Evolutionary conservation across 2,113 vertebrate genomes (phyloP).

Genomic region (Struthio camelus): DNA sequence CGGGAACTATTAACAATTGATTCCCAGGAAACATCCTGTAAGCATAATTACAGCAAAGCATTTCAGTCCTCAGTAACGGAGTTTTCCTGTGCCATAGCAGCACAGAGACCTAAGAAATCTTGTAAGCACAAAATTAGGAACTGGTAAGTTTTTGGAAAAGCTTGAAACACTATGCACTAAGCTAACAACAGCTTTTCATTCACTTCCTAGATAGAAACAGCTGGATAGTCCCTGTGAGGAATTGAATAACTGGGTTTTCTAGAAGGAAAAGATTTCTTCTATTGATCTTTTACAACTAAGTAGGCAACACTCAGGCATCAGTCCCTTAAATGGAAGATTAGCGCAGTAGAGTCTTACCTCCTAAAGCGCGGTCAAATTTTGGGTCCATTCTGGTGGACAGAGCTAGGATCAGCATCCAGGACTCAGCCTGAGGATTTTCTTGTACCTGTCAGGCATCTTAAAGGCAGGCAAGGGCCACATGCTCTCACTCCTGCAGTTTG

Average conservation of each 20-base stretch:
- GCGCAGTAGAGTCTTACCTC: background rate
- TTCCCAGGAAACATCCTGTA: background rate
- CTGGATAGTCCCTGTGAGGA: background rate
- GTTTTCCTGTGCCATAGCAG: background rate
- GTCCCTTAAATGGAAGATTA: accelerated
- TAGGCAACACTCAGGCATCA: background rate
- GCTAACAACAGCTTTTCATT: background rate
- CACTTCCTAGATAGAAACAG: background rate
- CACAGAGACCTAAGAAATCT: background rate
- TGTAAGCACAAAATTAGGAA: accelerated
- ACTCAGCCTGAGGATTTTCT: background rate
- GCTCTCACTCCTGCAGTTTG: accelerated
- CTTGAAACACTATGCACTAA: accelerated
- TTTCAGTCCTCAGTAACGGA: accelerated
- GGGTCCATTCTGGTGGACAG: background rate
- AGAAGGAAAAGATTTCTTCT: background rate
- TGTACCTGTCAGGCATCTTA: background rate
- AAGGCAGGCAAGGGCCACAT: background rate
- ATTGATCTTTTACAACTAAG: background rate
- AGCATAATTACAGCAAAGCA: accelerated
- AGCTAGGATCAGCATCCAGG: background rate
- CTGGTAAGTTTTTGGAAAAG: background rate
- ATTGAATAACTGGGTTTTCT: background rate
- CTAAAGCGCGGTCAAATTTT: background rate
- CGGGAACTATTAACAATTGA: accelerated